Percentiles rank a stretch among this genome's conserved stretches.
Evolutionary conservation across 35 echinoderm and acorn worm species (phyloP).

Genomic region (Acanthaster planci): DNA sequence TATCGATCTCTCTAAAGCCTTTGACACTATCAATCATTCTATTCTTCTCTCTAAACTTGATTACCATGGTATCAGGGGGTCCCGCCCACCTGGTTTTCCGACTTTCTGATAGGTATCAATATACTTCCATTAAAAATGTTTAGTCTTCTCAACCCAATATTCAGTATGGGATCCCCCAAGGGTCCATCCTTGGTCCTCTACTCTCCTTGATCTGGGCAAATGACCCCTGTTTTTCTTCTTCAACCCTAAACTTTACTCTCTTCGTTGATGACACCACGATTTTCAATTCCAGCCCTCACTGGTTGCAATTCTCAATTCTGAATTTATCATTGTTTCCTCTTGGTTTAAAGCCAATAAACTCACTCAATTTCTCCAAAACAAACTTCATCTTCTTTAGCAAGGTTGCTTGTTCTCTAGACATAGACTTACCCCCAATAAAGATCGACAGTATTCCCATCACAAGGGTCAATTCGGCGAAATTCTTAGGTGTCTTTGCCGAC

Average conservation of each 20-base stretch:
- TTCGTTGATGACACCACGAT: not conserved
- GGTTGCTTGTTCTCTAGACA: no score
- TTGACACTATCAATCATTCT: not conserved
- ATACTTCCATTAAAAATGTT: not conserved
- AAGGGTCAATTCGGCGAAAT: no score
- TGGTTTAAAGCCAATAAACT: no score
- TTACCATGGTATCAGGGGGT: not conserved
- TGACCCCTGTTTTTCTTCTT: not conserved
- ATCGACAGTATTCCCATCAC: not conserved
- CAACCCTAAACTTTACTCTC: not conserved
- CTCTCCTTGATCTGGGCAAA: slow-evolving; percentile 33
- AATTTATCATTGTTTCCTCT: no score
- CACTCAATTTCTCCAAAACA: no score
- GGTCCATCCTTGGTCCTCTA: slow-evolving; percentile 17
- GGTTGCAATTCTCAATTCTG: no score
- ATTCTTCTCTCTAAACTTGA: slow-evolving; percentile 20
- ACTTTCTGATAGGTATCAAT: not conserved
- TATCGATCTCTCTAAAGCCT: slow-evolving; percentile 31
- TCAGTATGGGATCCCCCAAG: slow-evolving; percentile 28
- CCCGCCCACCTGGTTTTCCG: not conserved
- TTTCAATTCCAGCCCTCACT: no score
- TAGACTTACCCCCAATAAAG: no score
- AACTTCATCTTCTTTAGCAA: no score
- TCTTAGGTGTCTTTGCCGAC: no score
- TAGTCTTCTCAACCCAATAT: not conserved